Conservation (phyloP, 2,888 invertebrate genomes). For the Nemurella pictetii region DNA sequence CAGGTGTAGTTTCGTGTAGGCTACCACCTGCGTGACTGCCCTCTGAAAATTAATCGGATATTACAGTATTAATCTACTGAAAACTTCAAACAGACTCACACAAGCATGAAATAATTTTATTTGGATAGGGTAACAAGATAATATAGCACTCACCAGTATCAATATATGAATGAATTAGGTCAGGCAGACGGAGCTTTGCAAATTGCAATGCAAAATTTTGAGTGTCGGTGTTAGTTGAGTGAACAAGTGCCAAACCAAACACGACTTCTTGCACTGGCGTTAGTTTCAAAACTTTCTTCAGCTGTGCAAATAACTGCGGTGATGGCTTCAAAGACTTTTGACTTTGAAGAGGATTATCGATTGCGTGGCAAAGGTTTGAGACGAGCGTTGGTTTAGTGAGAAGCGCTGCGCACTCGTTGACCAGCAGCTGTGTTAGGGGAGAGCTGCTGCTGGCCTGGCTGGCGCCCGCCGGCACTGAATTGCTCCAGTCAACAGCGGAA, state of each 20-base stretch:
- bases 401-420: slow-evolving; percentile 75
- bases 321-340: slow-evolving; percentile 80
- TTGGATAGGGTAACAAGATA: too few relatives aligned
- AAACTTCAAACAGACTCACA: too few relatives aligned
- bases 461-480: slow-evolving; percentile 51
- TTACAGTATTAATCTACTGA: too few relatives aligned
- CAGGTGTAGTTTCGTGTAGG: slow-evolving; percentile 87
- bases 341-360: slow-evolving; percentile 77
- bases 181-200: slow-evolving; percentile 79
- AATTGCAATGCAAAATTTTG: slow-evolving; percentile 74
- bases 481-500: slow-evolving; percentile 81
- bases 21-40: slow-evolving; percentile 76
- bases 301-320: slow-evolving; percentile 77
- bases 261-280: slow-evolving; percentile 90
- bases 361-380: slow-evolving; percentile 84
- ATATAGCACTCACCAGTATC: slow-evolving; percentile 66
- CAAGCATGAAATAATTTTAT: too few relatives aligned
- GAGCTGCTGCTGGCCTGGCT: slow-evolving; percentile 47
- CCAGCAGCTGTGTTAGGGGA: slow-evolving; percentile 71
- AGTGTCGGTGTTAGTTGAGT: slow-evolving; percentile 78
- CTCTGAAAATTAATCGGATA: slow-evolving; percentile 52
- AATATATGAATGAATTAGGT: slow-evolving; percentile 82
- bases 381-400: slow-evolving; percentile 85
- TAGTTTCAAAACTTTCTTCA: slow-evolving; percentile 84
- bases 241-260: slow-evolving; percentile 81